Evolutionary conservation across 2,888 invertebrate genomes (phyloP), one percentile per base, ranked within the genome.

Genomic region (Acleris cristana): DNA sequence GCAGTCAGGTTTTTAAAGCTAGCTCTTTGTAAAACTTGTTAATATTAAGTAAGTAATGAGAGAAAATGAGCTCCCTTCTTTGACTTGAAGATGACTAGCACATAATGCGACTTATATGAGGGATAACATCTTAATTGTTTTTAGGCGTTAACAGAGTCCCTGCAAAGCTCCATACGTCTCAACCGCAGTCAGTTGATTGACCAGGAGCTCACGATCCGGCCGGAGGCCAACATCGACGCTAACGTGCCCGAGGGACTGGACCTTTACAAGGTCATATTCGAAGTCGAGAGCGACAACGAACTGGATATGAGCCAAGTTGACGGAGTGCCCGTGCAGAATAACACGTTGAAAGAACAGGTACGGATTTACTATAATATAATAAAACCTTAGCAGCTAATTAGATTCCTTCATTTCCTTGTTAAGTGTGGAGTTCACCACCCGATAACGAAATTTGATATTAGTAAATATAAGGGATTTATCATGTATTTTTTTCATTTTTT

Each of bases 211-310:
- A 88, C 87, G 18, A 88, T 92, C 68, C 77, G 89, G 65, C 92
- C 92, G 0, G 92, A 92, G 71, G 92, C 92, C 7, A 92, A 92
- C 69, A 91, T 93, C 54, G 88, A 89, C 66, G 83, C 90, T 0
- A 89, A 92, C 86, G 90, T 90, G 1, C 93, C 93, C 0, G 90
- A 89, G 45, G 89, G 86, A 0, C 75, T 93, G 14, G 93, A 93
- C 74, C 79, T 93, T 0, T 91, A 86, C 73, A 88, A 85, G 71
- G 84, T 93, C 59, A 92, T 92, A 70, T 88, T 85, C 76, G 93
- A 93, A 71, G 87, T 87, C 14, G 92, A 92, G 65, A 90, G 87
- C 78, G 92, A 92, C 62, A 73, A 83, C 0, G 92, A 90, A 59
- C 72, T 72, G 48, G 89, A 75, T 55, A 91, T 91, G 92, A 84